Percentiles rank a stretch among this genome's conserved stretches.
Evolutionary conservation across 2,113 vertebrate species (phyloP).

Genomic region (Ctenodactylus gundi): DNA sequence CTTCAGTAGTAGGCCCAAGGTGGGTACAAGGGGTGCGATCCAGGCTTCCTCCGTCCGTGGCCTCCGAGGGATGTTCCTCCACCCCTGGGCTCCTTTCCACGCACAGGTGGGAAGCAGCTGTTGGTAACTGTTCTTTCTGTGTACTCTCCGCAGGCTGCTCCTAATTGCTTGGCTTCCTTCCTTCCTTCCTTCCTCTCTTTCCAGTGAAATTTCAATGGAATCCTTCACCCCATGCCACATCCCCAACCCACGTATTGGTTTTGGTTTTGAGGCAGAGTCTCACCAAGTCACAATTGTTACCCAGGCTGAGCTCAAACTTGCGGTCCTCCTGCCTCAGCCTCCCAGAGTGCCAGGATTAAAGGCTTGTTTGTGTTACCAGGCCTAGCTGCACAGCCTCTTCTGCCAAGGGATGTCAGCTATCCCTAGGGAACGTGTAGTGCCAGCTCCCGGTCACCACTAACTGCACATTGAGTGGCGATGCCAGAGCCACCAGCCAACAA

Average conservation of each 20-base stretch:
- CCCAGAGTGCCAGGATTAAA: no score
- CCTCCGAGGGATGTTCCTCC: background rate
- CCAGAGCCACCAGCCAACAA: background rate
- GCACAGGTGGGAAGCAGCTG: background rate
- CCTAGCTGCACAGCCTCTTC: background rate
- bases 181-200: no score
- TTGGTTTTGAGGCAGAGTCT: no score
- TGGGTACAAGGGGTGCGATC: background rate
- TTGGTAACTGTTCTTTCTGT: background rate
- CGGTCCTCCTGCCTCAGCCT: no score
- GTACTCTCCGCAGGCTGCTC: background rate
- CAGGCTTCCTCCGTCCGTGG: background rate
- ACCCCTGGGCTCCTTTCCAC: background rate
- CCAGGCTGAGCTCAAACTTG: no score
- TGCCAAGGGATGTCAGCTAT: background rate
- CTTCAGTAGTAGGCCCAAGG: fast-evolving
- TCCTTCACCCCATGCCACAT: no score
- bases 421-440: no score
- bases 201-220: no score
- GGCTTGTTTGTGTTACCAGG: no score
- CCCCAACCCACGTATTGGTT: no score
- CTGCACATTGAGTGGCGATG: background rate
- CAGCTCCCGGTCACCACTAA: background rate
- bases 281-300: no score
- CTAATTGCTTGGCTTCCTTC: background rate